These are phyloP conservation scores for Ceratotherium simum DNA, from an alignment of 2,113 vertebrate genomes.

Conservation along the genomic window DNA sequence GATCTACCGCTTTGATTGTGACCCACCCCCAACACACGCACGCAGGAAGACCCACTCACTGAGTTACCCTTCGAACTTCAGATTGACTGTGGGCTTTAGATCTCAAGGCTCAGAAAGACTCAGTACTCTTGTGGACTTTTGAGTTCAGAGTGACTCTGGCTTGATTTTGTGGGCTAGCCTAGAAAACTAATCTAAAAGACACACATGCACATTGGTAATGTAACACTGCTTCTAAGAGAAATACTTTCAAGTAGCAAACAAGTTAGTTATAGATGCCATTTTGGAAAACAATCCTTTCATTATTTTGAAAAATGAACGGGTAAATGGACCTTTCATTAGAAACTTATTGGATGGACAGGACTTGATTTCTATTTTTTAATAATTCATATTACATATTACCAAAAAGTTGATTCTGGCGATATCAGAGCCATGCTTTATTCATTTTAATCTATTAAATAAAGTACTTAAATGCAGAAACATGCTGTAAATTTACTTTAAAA, in stretches of 20 bases:
- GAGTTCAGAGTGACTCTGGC: background rate
- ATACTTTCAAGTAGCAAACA: conserved; percentile 12
- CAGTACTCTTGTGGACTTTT: background rate
- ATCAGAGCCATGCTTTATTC: conserved; percentile 5
- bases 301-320: conserved; percentile 53
- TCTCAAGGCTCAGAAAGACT: background rate
- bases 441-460: conserved; percentile 30
- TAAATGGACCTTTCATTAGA: conserved; percentile 15
- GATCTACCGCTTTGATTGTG: background rate
- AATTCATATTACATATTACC: background rate
- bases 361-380: conserved; percentile 29
- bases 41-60: background rate
- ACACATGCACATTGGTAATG: background rate
- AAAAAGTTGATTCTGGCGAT: background rate
- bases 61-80: background rate
- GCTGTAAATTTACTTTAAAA: conserved; percentile 36
- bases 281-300: background rate
- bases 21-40: background rate
- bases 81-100: background rate
- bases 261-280: background rate
- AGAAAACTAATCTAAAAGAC: background rate
- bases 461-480: background rate
- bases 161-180: conserved; percentile 9
- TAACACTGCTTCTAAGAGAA: conserved; percentile 18
- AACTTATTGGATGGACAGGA: background rate